Conservation (phyloP, 2,888 invertebrate genomes). For the Harpagoxenus sublaevis region DNA sequence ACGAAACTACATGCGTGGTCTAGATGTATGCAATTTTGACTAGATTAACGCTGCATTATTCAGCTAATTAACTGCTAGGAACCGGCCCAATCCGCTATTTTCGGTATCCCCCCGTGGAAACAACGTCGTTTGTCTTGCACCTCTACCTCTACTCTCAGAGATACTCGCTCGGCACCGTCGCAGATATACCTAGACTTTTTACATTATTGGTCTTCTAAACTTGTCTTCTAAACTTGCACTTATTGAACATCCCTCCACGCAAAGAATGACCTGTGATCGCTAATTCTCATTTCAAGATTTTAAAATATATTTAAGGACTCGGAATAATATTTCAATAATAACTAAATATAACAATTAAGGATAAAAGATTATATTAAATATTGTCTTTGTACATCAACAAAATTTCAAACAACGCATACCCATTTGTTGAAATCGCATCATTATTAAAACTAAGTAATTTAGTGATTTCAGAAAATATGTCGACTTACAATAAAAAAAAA, state of each 20-base stretch:
- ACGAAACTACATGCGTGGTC: constrained; percentile 79
- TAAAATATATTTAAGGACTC: not conserved
- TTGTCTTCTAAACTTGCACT: not conserved
- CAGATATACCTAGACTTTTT: constrained; percentile 38
- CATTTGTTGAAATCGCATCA: not conserved
- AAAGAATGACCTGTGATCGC: not conserved
- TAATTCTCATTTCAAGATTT: not conserved
- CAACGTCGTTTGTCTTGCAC: constrained; percentile 77
- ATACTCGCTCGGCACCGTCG: constrained; percentile 56
- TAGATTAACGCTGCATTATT: constrained; percentile 85
- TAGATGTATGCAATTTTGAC: constrained; percentile 84
- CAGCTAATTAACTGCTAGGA: constrained; percentile 83
- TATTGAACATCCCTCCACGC: not conserved
- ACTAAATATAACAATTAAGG: not conserved
- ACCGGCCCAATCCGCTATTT: constrained; percentile 76
- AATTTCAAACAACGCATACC: not conserved
- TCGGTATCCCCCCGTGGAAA: constrained; percentile 74
- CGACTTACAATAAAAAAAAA: not conserved
- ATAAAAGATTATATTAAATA: not conserved
- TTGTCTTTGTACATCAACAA: too few relatives aligned
- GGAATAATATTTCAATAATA: not conserved
- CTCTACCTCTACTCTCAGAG: constrained; percentile 60
- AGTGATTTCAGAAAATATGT: not conserved
- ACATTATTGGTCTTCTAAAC: not conserved
- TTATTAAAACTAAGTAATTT: not conserved